Base-by-base conservation (phyloP, 1,140 invertebrate species). In the Heliconius nattereri region DNA sequence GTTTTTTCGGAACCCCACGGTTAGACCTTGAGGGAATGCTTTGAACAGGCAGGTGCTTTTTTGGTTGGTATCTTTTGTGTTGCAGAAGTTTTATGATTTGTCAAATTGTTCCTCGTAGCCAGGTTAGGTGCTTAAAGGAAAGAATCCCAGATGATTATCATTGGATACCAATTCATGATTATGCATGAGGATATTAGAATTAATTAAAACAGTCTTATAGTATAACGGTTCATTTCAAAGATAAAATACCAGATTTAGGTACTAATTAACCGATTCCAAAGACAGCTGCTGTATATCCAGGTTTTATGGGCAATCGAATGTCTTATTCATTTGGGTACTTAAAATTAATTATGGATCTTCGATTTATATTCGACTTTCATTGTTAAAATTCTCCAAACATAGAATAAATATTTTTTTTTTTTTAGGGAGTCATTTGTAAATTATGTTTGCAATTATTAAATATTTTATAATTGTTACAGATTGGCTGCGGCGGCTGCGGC, bases 401-500 rank as follows among this genome's bases (percentile, higher is more conserved):
- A 5, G 13, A 45, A 45, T 45, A 45, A 45, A 45, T 45, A 5
- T 16, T 45, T 16, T 52, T 7, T 20, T 7, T 1, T 52, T 52
- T 20, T 52, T 52, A 52, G 19, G 49, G 2, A 6, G 16, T 52
- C 7, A 20, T 1, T 20, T 52, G 49, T 52, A 16, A 52, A 52
- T 52, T 52, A n/a, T 26, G 11, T 29, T 66, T 66, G 7, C 9
- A 26, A 66, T 26, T 26, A 26, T 66, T 66, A 66, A 26, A 66
- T 66, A 60, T 66, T 26, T 52, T 52, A 5, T 75, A 26, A 29
- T 76, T 57, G 40, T 84, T 79, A 3, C 84, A 94, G 92, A 82
- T 54, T 92, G 74, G 92, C 91, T 76, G 93, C 91, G 52, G 92
- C 92, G 19, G 91, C 92, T 70, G 92, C 93, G 29, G 92, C 92